These are phyloP conservation scores for Oasisia sp. DNA, from an alignment of 2,888 invertebrate genomes.

Conservation along the genomic window DNA sequence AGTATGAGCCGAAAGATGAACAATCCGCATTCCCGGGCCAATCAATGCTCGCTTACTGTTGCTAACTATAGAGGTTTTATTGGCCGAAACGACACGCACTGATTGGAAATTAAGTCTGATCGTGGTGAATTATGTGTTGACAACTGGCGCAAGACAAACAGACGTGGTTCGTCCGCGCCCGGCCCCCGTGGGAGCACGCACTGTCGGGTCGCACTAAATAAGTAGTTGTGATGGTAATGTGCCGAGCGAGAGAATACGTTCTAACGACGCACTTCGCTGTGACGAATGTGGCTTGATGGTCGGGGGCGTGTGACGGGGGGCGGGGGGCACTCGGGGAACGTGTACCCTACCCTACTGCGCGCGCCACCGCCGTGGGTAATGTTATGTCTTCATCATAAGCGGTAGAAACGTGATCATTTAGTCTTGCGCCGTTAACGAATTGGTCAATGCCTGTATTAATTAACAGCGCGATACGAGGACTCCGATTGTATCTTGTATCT, in stretches of 20 bases:
- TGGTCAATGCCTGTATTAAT: neutral
- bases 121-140: conserved; percentile 5
- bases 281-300: neutral
- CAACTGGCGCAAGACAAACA: neutral
- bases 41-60: neutral
- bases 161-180: neutral
- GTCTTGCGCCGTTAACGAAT: neutral
- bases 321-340: neutral
- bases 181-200: neutral
- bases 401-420: neutral
- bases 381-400: neutral
- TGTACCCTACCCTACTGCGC: neutral
- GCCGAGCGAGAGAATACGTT: neutral
- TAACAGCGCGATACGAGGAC: neutral
- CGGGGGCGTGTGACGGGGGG: neutral
- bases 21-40: neutral
- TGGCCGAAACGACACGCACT: conserved; percentile 6
- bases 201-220: neutral
- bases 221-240: conserved; percentile 7
- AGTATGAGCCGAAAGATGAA: neutral
- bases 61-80: conserved; percentile 13
- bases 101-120: conserved; percentile 11
- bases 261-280: conserved; percentile 11
- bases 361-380: neutral
- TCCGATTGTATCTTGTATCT: neutral